A percentile compares a stretch with the other conserved stretches of the same genome.
phyloP scores from a whole-genome alignment of 2,797 vertebrate species.

The Danio kyathit region DNA sequence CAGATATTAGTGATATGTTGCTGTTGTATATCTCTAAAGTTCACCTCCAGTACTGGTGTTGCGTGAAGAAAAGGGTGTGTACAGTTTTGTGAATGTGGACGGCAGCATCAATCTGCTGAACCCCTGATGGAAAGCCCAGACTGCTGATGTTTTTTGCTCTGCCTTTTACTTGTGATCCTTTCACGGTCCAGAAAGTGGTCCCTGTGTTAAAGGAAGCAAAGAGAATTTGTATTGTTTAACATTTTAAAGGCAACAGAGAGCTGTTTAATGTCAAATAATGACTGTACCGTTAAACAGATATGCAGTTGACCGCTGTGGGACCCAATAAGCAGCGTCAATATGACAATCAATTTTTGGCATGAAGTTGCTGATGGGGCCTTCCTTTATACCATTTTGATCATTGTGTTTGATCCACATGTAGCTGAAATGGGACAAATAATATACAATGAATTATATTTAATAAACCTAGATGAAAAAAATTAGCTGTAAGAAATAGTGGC shows the following conservation, averaged over 20 bases:
- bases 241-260: neutral
- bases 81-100: constrained; percentile 77
- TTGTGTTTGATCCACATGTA: constrained; percentile 83
- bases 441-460: too few species aligned
- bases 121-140: constrained; percentile 78
- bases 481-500: too few species aligned
- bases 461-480: neutral
- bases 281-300: constrained; percentile 80
- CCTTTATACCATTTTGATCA: constrained; percentile 72
- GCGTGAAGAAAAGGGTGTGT: constrained; percentile 81
- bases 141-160: constrained; percentile 73
- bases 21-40: constrained; percentile 12
- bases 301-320: constrained; percentile 74
- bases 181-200: constrained; percentile 80
- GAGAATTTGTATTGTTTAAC: neutral
- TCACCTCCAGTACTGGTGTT: constrained; percentile 83
- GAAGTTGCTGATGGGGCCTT: constrained; percentile 79
- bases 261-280: neutral
- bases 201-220: constrained; percentile 60
- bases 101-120: constrained; percentile 78
- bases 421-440: constrained; percentile 59
- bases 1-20: neutral
- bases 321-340: constrained; percentile 80
- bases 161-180: constrained; percentile 72
- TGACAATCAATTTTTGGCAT: constrained; percentile 78